Base-by-base conservation (phyloP, 1,140 invertebrate species). In the Cyphomyrmex costatus region DNA sequence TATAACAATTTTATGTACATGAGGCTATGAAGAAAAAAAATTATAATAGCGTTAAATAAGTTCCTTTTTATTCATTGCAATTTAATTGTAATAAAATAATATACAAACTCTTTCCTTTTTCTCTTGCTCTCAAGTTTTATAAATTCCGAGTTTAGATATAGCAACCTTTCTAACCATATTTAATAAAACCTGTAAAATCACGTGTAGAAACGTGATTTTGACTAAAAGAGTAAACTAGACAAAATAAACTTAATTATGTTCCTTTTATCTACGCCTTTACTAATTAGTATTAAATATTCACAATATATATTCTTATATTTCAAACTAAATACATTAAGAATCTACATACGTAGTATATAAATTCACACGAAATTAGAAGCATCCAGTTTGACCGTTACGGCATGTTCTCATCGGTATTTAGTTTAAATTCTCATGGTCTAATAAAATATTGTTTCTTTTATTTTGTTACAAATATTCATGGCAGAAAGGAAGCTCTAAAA, bases 121-220 rank as follows among this genome's bases (percentile, higher is more conserved):
- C 21, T 71, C 33, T 58, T 74, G 12, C 51, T 14, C 65, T 85
- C 53, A 78, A 53, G 56, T 63, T 89, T 68, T 60, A 49, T 68
- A 88, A 80, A 86, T 70, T 88, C n/a, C 36, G 14, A 60, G 60
- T 86, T 51, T 86, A 86, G 12, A 74, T 88, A 71, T 46, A 71
- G 24, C 16, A 16, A 80, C 1, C 21, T 80, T 74, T 49, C 63
- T 58, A 33, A 19, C 30, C 8, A 51, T 68, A 63, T 71, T 49
- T 77, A 66, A 70, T 88, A 74, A 76, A 86, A 89, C n/a, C 49
- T 65, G 4, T 61, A 60, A 70, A 24, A 51, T 76, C 8, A 12
- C 10, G 16, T 33, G n/a, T 79, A 56, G 24, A 24, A 42, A 76
- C 56, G n/a, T 46, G 76, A 61, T 88, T 89, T 86, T 70, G 73